These are phyloP conservation scores for Bufotes viridis DNA, from an alignment of 2,797 vertebrate genomes.

Conservation along the genomic window DNA sequence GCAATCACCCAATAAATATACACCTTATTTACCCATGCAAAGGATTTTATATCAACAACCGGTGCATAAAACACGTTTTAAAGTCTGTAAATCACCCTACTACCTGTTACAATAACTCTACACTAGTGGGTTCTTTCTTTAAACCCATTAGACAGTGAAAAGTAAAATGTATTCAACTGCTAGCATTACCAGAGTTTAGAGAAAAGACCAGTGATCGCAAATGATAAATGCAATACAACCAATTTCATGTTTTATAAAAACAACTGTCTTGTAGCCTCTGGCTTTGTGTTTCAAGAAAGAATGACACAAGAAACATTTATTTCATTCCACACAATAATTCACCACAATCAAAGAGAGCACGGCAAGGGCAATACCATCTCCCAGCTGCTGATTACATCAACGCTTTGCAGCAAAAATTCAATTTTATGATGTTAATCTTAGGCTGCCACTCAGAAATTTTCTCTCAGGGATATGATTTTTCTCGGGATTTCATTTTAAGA, in stretches of 20 bases:
- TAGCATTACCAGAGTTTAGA: constrained; percentile 53
- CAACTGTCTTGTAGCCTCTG: constrained; percentile 75
- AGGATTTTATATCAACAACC: background rate
- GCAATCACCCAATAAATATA: background rate
- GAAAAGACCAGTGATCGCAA: constrained; percentile 46
- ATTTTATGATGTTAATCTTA: constrained; percentile 83
- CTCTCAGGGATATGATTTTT: constrained; percentile 83
- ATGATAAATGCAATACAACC: constrained; percentile 66
- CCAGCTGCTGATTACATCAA: constrained; percentile 83
- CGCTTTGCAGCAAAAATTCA: constrained; percentile 82
- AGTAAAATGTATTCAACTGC: constrained; percentile 50
- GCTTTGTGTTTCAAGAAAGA: constrained; percentile 77
- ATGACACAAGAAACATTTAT: constrained; percentile 78
- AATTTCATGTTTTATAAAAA: constrained; percentile 71
- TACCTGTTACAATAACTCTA: background rate
- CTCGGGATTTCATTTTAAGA: constrained; percentile 83
- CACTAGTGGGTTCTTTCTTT: constrained; percentile 3
- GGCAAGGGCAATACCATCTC: constrained; percentile 77
- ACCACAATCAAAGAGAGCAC: constrained; percentile 75
- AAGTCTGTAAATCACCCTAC: background rate
- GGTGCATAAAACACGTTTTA: background rate
- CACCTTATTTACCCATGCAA: background rate
- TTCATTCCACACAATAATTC: constrained; percentile 80
- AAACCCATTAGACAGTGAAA: constrained; percentile 31
- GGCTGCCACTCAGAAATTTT: constrained; percentile 83